Conservation (phyloP, 1,140 invertebrate genomes). For the Fopius arisanus region DNA sequence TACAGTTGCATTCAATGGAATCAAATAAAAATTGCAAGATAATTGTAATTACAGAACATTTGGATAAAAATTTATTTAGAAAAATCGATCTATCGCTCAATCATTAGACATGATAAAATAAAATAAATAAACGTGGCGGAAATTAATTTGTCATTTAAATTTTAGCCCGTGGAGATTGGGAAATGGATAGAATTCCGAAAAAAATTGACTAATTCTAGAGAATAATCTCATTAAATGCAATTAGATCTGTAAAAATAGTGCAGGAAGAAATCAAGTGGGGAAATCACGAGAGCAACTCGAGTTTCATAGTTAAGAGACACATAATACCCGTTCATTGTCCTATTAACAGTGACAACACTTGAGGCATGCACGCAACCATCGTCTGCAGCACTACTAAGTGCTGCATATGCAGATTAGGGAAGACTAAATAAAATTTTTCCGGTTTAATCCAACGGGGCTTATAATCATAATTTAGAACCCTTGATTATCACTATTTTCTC, state of each 20-base stretch:
- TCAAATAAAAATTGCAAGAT: no score
- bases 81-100: no score
- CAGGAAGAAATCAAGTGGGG: constrained; percentile 6
- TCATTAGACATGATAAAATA: no score
- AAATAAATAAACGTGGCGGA: no score
- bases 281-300: constrained; percentile 17
- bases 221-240: background rate
- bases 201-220: background rate
- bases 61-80: no score
- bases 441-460: constrained; percentile 29
- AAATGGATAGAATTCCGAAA: no score
- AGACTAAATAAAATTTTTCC: constrained; percentile 12
- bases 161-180: no score
- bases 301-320: constrained; percentile 11
- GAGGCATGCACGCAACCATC: background rate
- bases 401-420: constrained; percentile 31
- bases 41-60: no score
- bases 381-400: background rate
- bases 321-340: constrained; percentile 19
- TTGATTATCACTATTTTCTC: no score
- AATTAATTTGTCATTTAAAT: no score
- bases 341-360: constrained; percentile 19
- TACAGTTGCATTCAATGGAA: no score
- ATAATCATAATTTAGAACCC: constrained; percentile 25
- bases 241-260: background rate